phyloP scores from a whole-genome alignment of 2,888 invertebrate species.

The Psylliodes chrysocephalus region DNA sequence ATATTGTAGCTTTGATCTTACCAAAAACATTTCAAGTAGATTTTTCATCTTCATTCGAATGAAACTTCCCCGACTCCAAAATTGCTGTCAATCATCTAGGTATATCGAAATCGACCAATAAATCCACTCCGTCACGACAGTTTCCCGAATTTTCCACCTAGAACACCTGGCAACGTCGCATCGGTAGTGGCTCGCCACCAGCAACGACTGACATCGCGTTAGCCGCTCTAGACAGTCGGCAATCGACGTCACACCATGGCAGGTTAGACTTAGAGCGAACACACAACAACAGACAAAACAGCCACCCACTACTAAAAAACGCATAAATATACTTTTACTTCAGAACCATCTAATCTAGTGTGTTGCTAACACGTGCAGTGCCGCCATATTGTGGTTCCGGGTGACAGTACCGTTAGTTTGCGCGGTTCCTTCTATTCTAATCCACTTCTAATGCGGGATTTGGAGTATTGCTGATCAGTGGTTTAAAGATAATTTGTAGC shows the following conservation, averaged over 20 bases:
- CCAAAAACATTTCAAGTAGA: too few relatives aligned
- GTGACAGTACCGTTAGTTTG: slow-evolving; percentile 32
- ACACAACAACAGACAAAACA: slow-evolving; percentile 31
- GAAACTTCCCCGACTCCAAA: neutral
- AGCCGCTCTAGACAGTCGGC: slow-evolving; percentile 43
- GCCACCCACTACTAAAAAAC: slow-evolving; percentile 40
- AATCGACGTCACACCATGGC: slow-evolving; percentile 42
- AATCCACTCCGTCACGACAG: slow-evolving; percentile 4
- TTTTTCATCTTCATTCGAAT: too few relatives aligned
- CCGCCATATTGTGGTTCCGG: slow-evolving; percentile 37
- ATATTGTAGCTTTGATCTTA: too few relatives aligned
- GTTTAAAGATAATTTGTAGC: too few relatives aligned
- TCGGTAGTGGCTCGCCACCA: slow-evolving; percentile 38
- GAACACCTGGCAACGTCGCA: slow-evolving; percentile 22
- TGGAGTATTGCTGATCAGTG: slow-evolving; percentile 27
- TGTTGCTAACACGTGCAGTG: slow-evolving; percentile 37
- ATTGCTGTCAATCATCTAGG: slow-evolving; percentile 15
- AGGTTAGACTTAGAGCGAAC: slow-evolving; percentile 36
- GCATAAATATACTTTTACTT: slow-evolving; percentile 37
- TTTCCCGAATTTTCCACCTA: slow-evolving; percentile 20
- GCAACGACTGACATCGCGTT: slow-evolving; percentile 43
- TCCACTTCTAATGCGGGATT: slow-evolving; percentile 23
- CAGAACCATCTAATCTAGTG: slow-evolving; percentile 40
- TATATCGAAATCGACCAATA: slow-evolving; percentile 12
- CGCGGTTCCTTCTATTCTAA: slow-evolving; percentile 31